These are phyloP conservation scores for Bombus turneri DNA, from an alignment of 1,140 invertebrate genomes.

Conservation along the genomic window DNA sequence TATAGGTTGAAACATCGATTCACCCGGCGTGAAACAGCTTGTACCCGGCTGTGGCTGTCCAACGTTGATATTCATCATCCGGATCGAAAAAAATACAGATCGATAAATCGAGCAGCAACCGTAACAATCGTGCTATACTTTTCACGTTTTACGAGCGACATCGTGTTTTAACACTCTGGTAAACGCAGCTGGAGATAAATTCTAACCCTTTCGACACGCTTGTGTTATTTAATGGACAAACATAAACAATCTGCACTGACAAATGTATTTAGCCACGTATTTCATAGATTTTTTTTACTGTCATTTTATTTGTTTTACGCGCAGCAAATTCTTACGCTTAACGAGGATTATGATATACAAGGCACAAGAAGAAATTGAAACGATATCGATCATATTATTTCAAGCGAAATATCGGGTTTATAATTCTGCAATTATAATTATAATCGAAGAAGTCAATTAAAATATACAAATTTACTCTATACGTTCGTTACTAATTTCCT, in stretches of 20 bases:
- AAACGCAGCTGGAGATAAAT: background rate
- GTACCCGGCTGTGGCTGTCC: background rate
- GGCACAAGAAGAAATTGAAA: too few species aligned
- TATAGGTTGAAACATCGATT: slow-evolving; percentile 47
- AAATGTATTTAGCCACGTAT: background rate
- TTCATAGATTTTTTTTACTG: background rate
- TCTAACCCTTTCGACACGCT: background rate
- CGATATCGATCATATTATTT: too few species aligned
- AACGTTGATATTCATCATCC: background rate
- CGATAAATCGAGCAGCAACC: background rate
- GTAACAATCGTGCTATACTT: background rate
- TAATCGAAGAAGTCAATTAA: too few species aligned
- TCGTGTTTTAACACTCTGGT: background rate
- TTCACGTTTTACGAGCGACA: background rate
- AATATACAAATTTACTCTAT: too few species aligned
- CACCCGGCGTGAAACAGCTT: background rate
- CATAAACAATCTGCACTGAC: background rate
- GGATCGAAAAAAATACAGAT: background rate
- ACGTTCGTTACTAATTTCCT: background rate
- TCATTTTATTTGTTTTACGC: background rate
- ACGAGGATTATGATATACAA: too few species aligned
- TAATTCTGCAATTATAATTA: too few species aligned
- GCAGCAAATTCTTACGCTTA: too few species aligned
- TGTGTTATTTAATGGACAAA: background rate
- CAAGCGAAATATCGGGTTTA: too few species aligned